Conservation (phyloP, 2,888 invertebrate species). For the Nymphalis polychloros region DNA sequence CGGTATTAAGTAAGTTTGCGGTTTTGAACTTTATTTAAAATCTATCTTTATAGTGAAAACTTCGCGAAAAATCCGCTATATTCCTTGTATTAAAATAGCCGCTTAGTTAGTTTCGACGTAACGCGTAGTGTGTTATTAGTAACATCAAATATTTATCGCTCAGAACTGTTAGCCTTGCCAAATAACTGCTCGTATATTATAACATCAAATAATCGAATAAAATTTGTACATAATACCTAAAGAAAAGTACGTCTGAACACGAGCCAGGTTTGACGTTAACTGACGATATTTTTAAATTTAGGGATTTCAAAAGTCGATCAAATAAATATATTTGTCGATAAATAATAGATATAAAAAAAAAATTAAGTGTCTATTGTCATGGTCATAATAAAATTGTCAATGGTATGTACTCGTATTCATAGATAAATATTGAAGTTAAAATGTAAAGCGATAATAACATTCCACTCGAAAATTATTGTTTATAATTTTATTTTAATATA, state of each 20-base stretch:
- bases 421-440: no score
- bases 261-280: conserved; percentile 49
- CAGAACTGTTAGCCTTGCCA: conserved; percentile 37
- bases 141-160: conserved; percentile 38
- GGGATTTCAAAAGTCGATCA: conserved; percentile 42
- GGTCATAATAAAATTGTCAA: no score
- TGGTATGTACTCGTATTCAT: no score
- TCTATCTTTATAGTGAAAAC: conserved; percentile 5
- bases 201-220: conserved; percentile 31
- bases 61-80: background rate
- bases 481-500: no score
- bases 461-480: no score
- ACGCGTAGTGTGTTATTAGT: conserved; percentile 29
- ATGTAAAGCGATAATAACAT: no score
- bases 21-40: conserved; percentile 22
- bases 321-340: conserved; percentile 19
- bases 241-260: conserved; percentile 45
- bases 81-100: conserved; percentile 3
- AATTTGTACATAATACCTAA: conserved; percentile 13
- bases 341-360: background rate
- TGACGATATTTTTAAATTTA: conserved; percentile 59
- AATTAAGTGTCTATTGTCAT: no score
- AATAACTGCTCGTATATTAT: conserved; percentile 37
- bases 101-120: conserved; percentile 12
- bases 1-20: conserved; percentile 21